Base-by-base conservation (phyloP, 1,140 invertebrate genomes). In the Galendromus occidentalis region DNA sequence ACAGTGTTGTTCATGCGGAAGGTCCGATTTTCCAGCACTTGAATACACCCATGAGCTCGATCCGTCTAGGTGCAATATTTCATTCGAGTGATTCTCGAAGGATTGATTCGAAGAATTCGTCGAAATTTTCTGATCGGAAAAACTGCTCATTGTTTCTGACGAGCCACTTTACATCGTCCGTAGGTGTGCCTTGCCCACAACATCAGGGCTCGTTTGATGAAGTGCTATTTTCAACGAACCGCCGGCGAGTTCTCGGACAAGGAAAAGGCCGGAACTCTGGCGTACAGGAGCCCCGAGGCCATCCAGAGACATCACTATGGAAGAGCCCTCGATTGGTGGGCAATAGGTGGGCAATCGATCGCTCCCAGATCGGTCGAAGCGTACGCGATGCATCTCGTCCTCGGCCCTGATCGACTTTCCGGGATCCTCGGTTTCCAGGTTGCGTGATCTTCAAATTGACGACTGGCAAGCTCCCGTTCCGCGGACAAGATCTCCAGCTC, bases 171-270 rank as follows among this genome's bases (percentile, higher is more conserved):
- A 39, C 9, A 47, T 14, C 45, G 45, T 47, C 14, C 28, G 45
- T 47, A 59, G 51, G 51, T 59, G 33, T 59, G 51, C 51, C 33
- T 59, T 29, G 25, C 51, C 25, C 51, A 59, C 33, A 29, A 59
- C 51, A 22, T 59, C 5, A 25, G 51, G 17, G 51, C 25, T 25
- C 51, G 51, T 29, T 25, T 33, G 14, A 25, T 59, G 14, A 33
- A 59, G 22, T 59, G 51, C 33, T 59, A 29, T 33, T 59, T 59
- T 33, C 25, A 25, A 14, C 51, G 51, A 17, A 59, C 51, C 17
- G 51, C 51, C 14, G 25, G 20, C 14, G 51, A 59, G 20, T 59
- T 59, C 51, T 33, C 25, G 22, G 51, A 59, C 22, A 25, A 33
- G 2, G 51, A 59, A 25, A 59, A 59, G 20, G 51, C 51, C 22